A percentile compares a stretch with the other conserved stretches of the same genome.
Evolutionary conservation across 2,797 vertebrate genomes (phyloP).

Genomic region (Myotis planiceps): DNA sequence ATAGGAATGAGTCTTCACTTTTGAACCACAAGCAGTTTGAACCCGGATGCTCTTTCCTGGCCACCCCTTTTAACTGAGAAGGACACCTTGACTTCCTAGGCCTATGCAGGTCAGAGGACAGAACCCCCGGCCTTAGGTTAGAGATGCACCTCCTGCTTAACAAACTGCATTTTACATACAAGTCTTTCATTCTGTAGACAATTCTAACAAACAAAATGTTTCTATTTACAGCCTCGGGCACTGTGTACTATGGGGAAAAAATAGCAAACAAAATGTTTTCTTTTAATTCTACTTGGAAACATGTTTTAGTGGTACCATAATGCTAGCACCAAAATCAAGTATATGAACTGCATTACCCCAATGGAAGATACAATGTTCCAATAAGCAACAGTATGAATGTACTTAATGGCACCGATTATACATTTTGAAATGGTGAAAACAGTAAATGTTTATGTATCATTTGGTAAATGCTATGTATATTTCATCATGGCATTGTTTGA

Average conservation of each 20-base stretch:
- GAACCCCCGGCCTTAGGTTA: not conserved
- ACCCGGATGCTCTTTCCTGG: not conserved
- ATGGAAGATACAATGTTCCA: not conserved
- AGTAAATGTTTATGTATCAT: not conserved
- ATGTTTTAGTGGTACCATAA: not conserved
- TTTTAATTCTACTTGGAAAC: not conserved
- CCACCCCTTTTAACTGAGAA: not conserved
- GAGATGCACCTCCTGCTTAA: not conserved
- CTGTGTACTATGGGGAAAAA: slow-evolving; percentile 89
- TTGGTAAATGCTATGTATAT: not conserved
- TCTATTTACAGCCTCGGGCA: slow-evolving; percentile 87
- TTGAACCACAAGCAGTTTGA: not conserved
- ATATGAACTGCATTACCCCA: not conserved
- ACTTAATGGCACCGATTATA: not conserved
- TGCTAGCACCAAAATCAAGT: not conserved
- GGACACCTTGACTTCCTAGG: not conserved
- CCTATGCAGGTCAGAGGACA: not conserved
- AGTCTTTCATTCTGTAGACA: slow-evolving; percentile 90
- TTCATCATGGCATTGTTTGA: not conserved
- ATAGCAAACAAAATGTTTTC: slow-evolving; percentile 86
- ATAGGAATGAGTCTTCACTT: not conserved
- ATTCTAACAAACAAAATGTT: slow-evolving; percentile 86
- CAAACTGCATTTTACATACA: slow-evolving; percentile 87
- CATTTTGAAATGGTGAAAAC: not conserved
- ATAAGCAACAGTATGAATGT: not conserved